Evolutionary conservation across 2,113 vertebrate species (phyloP), one percentile per base, ranked within the genome.

Genomic region (Nettapus auritus): DNA sequence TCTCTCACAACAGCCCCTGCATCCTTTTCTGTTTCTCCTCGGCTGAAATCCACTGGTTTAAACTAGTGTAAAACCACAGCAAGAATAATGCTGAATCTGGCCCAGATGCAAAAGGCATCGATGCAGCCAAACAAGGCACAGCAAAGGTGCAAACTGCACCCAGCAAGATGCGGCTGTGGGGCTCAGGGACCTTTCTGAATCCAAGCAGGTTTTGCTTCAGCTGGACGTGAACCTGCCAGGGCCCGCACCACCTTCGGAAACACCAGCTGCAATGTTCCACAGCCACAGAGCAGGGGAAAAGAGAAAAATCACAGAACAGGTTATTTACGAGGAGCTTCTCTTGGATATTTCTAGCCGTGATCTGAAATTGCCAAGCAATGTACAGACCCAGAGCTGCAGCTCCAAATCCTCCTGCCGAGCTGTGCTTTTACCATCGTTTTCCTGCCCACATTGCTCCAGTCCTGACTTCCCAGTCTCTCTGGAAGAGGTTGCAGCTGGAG

Each of bases 281-380:
- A 29, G 40, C 74, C 74, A 81, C 55, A 44, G 74, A 95, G 93
- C 64, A 81, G 91, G 13, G 31, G 31, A 36, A 80, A 81, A 64
- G 46, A 69, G 68, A 29, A 76, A 95, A 82, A 42, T 46, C 55
- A 57, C 55, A 76, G 53, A 44, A 25, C 0, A 8, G 59, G 82
- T 89, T 82, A 88, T 96, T 96, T 94, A 92, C 0, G 22, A 93
- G 83, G 76, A 69, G 57, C 53, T 78, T 66, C 83, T 95, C 59
- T 60, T 76, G 81, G 92, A 86, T 81, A 52, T 67, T 95, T 93
- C 81, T 78, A 90, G 88, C 89, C 70, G 79, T 64, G 44, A 22
- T 4, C 85, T 40, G 77, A 89, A 89, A 91, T 67, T 28, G 82
- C 34, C 8, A 8, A 81, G 82, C 48, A 74, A 75, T 22, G 60